These are phyloP conservation scores for Ariopsis seemanni DNA, from an alignment of 2,113 vertebrate species.

Conservation along the genomic window DNA sequence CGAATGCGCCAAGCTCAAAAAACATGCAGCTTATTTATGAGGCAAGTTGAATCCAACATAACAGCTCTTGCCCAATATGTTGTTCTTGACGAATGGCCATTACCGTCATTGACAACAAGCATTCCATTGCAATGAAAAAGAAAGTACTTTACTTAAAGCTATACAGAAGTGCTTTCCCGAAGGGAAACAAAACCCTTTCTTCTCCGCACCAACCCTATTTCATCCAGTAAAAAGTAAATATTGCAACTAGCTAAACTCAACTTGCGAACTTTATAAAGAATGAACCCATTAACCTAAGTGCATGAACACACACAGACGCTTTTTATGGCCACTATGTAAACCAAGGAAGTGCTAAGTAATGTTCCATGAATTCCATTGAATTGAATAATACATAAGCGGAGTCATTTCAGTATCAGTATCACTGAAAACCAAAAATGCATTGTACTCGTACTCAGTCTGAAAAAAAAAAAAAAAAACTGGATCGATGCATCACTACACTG, in stretches of 20 bases:
- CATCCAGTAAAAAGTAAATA: not conserved
- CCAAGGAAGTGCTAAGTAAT: not conserved
- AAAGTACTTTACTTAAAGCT: not conserved
- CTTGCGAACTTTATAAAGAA: not conserved
- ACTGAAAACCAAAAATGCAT: not conserved
- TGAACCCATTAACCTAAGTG: not conserved
- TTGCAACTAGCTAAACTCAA: not conserved
- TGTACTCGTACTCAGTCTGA: not conserved
- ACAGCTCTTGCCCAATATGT: not conserved
- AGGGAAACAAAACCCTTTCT: not conserved
- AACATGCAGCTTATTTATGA: not conserved
- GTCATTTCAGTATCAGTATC: not conserved
- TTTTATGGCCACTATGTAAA: not conserved
- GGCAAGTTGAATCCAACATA: not conserved
- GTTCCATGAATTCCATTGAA: too few relatives aligned
- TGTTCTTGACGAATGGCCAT: not conserved
- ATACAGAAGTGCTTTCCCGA: not conserved
- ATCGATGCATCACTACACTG: not conserved
- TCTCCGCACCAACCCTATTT: not conserved
- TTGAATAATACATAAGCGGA: not conserved
- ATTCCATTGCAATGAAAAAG: not conserved
- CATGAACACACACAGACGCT: not conserved
- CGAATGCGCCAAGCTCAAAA: not conserved
- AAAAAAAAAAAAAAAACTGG: not conserved
- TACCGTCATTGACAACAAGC: not conserved